Conservation (phyloP, 2,888 invertebrate species). For the Orthosia incerta region DNA sequence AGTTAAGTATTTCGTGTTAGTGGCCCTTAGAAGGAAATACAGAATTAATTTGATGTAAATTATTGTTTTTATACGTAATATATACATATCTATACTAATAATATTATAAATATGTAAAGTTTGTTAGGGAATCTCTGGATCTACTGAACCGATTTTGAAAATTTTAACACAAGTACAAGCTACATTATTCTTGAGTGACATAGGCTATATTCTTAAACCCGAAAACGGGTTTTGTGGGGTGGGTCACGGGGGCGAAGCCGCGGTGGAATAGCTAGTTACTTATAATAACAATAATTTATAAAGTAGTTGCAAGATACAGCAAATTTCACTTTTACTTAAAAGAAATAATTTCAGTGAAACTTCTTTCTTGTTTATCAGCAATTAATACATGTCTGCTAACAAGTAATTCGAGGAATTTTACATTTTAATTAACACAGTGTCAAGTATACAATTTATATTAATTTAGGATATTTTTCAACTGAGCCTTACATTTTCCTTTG, state of each 20-base stretch:
- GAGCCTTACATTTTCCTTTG: slow-evolving; percentile 51
- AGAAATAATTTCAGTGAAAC: slow-evolving; percentile 31
- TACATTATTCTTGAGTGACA: no score
- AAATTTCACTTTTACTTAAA: slow-evolving; percentile 6
- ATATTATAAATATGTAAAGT: no score
- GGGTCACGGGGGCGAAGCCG: no score
- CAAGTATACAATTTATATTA: slow-evolving; percentile 42
- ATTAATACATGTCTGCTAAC: slow-evolving; percentile 14
- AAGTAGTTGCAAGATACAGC: background rate
- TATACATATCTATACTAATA: no score
- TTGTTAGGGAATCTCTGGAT: no score
- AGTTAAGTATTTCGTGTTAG: no score
- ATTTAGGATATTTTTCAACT: slow-evolving; percentile 47
- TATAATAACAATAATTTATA: background rate
- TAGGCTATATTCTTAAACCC: no score
- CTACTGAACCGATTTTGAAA: no score
- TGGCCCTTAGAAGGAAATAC: background rate
- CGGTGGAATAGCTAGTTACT: no score
- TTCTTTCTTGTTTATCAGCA: slow-evolving; percentile 28
- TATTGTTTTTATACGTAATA: no score
- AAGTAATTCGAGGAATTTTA: slow-evolving; percentile 36
- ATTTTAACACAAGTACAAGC: no score
- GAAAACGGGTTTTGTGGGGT: no score
- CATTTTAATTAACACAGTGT: slow-evolving; percentile 50
- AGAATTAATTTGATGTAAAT: background rate